Evolutionary conservation across 1,140 invertebrate genomes (phyloP).

Genomic region (Caenorhabditis brenneri): DNA sequence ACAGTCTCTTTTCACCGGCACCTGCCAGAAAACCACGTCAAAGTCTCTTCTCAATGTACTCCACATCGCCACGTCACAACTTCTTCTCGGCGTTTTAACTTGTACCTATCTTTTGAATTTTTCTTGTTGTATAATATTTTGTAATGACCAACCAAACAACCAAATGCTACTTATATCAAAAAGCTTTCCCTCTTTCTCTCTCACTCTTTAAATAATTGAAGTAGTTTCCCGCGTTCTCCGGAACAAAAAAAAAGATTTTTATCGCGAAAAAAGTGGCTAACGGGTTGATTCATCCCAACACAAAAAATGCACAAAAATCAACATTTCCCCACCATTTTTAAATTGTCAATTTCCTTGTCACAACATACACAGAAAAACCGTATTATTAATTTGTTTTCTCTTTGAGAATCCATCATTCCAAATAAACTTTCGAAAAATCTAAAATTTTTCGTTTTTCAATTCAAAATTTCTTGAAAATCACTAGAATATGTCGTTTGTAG

Average conservation of each 20-base stretch:
- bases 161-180: neutral
- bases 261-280: slow-evolving; percentile 1
- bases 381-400: neutral
- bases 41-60: slow-evolving; percentile 50
- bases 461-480: neutral
- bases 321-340: neutral
- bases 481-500: no score
- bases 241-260: neutral
- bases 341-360: neutral
- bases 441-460: neutral
- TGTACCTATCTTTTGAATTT: neutral
- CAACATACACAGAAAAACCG: neutral
- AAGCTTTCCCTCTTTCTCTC: neutral
- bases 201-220: neutral
- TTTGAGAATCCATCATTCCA: neutral
- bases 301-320: neutral
- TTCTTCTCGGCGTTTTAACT: slow-evolving; percentile 52
- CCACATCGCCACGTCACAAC: slow-evolving; percentile 49
- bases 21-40: slow-evolving; percentile 71
- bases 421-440: neutral
- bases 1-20: slow-evolving; percentile 52
- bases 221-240: neutral
- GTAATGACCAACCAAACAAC: neutral
- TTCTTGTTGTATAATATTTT: neutral
- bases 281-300: neutral